These are phyloP conservation scores for Morone saxatilis DNA, from an alignment of 2,113 vertebrate genomes.

Conservation along the genomic window DNA sequence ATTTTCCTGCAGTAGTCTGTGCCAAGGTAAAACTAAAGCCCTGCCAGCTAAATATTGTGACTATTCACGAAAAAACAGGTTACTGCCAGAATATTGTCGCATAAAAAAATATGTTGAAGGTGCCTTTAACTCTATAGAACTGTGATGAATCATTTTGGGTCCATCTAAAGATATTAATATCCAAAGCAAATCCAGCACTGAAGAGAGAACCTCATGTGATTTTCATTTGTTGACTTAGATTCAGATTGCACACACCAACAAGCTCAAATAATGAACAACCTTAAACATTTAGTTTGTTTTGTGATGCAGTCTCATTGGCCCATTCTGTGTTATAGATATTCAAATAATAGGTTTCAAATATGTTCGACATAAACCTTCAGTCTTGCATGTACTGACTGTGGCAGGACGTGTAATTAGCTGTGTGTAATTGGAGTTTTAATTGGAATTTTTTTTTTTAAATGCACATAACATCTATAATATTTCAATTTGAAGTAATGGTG, in stretches of 20 bases:
- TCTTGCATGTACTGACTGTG: neutral
- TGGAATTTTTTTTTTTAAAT: slow-evolving; percentile 19
- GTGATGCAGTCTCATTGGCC: neutral
- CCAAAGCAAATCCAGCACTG: neutral
- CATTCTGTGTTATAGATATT: neutral
- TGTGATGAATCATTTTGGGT: slow-evolving; percentile 1
- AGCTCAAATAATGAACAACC: neutral
- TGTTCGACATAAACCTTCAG: slow-evolving; percentile 1
- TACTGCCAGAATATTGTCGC: slow-evolving; percentile 30
- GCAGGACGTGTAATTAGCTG: slow-evolving; percentile 17
- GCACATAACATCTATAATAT: slow-evolving; percentile 8
- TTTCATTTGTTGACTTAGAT: neutral
- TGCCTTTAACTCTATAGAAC: slow-evolving; percentile 18
- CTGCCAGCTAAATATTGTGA: slow-evolving; percentile 28
- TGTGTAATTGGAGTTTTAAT: slow-evolving; percentile 31
- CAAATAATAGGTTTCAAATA: neutral
- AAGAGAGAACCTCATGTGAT: neutral
- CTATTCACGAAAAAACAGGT: slow-evolving; percentile 28
- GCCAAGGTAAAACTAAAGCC: slow-evolving; percentile 30
- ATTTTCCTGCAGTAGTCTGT: slow-evolving; percentile 10
- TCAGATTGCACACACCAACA: neutral
- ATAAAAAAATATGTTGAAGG: slow-evolving; percentile 22
- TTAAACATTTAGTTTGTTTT: neutral
- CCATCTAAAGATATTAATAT: neutral
- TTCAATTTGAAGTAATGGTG: slow-evolving; percentile 6